A percentile compares a stretch with the other conserved stretches of the same genome.
These are phyloP conservation scores for Tiliacea citrago DNA, from an alignment of 2,888 invertebrate genomes.

Conservation along the genomic window DNA sequence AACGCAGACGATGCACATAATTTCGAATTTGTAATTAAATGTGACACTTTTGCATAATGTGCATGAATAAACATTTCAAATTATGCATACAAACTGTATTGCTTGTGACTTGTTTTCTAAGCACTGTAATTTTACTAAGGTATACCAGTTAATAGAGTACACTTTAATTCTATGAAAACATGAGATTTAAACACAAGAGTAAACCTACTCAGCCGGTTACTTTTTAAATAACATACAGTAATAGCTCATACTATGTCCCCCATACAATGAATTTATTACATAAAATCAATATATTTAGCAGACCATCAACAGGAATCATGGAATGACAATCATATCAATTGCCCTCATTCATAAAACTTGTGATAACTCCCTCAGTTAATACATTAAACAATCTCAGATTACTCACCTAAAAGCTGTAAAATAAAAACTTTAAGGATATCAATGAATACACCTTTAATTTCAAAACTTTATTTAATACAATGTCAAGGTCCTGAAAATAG, in stretches of 20 bases:
- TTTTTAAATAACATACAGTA: slow-evolving; percentile 13
- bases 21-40: slow-evolving; percentile 34
- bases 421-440: slow-evolving; percentile 66
- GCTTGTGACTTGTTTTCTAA: slow-evolving; percentile 21
- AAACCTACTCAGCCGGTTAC: neutral
- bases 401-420: slow-evolving; percentile 70
- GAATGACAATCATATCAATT: slow-evolving; percentile 72
- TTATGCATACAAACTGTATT: slow-evolving; percentile 35
- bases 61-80: slow-evolving; percentile 44
- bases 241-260: slow-evolving; percentile 50
- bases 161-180: slow-evolving; percentile 8
- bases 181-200: neutral
- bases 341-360: slow-evolving; percentile 67
- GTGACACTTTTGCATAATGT: slow-evolving; percentile 37
- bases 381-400: slow-evolving; percentile 54
- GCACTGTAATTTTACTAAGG: slow-evolving; percentile 1
- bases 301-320: slow-evolving; percentile 58
- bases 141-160: slow-evolving; percentile 8
- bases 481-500: slow-evolving; percentile 57
- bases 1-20: slow-evolving; percentile 31
- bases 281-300: slow-evolving; percentile 71
- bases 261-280: slow-evolving; percentile 71
- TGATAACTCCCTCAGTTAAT: slow-evolving; percentile 39
- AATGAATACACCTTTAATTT: slow-evolving; percentile 78
- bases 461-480: slow-evolving; percentile 75